Base-by-base conservation (phyloP, 2,797 vertebrate genomes). In the Anableps anableps region DNA sequence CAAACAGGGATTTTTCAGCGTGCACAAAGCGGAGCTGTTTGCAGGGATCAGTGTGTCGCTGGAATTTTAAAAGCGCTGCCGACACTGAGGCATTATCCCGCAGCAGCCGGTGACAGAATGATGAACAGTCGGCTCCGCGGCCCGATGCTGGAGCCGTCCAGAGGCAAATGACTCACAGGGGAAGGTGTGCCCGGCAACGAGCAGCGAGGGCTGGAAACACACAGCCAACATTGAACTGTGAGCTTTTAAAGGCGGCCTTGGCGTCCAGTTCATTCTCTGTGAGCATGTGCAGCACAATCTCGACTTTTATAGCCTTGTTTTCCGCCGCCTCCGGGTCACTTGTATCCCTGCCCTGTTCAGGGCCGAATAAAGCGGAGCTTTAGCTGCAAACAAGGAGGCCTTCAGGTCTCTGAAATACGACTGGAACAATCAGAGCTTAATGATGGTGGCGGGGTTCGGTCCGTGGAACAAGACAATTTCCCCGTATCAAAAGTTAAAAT, bases 41-140 rank as follows among this genome's bases (percentile, higher is more conserved):
- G 82, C 82, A 26, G 84, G 77, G 81, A 85, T 75, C 82, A 43
- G 84, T 64, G 75, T 83, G 91, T 82, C 8, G 83, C 80, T 88
- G 89, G 90, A 91, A 94, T 93, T 81, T 89, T 92, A 92, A 93
- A 92, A 85, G 76, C 53, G 83, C 81, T 86, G 74, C 51, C 83
- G 92, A 94, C 92, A 90, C 93, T 92, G 92, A 93, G 83, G 89
- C 83, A 92, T 93, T 92, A 92, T 91, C 80, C 89, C 74, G 92
- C 93, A 85, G 92, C 77, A 74, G 88, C 91, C 80, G 92, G 78
- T 91, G 93, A 92, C 93, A 94, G 91, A 75, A 93, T 94, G 94
- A 94, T 93, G 91, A 93, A 95, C 88, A 88, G 91, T 81, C 73
- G 78, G 83, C 89, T 83, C 81, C 76, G 89, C 88, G 26, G 88